Percentiles rank a stretch among this genome's conserved stretches.
These are phyloP conservation scores for Chalcosyrphus nemorum DNA, from an alignment of 2,888 invertebrate genomes.

Conservation along the genomic window DNA sequence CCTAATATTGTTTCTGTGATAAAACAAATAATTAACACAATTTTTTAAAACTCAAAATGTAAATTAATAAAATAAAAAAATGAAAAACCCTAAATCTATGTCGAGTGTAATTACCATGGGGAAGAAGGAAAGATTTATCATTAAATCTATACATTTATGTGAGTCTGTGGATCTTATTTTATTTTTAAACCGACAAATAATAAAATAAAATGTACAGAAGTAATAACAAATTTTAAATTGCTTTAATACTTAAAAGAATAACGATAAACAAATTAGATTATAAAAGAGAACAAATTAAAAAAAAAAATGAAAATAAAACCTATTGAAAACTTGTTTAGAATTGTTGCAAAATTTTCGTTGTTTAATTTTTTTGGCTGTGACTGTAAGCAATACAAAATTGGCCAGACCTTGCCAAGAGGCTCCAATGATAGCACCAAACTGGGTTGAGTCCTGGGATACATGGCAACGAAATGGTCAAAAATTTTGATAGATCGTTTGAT, in stretches of 20 bases:
- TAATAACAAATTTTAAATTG: slow-evolving; percentile 25
- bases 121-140: neutral
- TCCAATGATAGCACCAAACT: too few relatives aligned
- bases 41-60: slow-evolving; percentile 13
- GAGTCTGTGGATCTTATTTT: neutral
- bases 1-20: slow-evolving; percentile 72
- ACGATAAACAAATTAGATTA: slow-evolving; percentile 10
- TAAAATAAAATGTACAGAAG: slow-evolving; percentile 37
- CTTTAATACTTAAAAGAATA: slow-evolving; percentile 35
- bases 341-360: slow-evolving; percentile 28
- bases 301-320: too few relatives aligned
- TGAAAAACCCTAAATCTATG: neutral
- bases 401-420: too few relatives aligned
- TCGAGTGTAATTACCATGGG: neutral
- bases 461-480: too few relatives aligned
- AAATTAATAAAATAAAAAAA: slow-evolving; percentile 20
- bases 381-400: too few relatives aligned
- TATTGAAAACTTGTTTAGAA: slow-evolving; percentile 56
- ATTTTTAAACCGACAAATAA: neutral
- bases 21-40: slow-evolving; percentile 53
- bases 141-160: neutral
- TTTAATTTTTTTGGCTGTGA: slow-evolving; percentile 16
- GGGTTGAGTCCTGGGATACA: too few relatives aligned
- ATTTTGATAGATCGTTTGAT: too few relatives aligned
- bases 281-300: slow-evolving; percentile 13